These are phyloP conservation scores for Drosophila arawakana DNA, from an alignment of 1,140 invertebrate species.

Conservation along the genomic window DNA sequence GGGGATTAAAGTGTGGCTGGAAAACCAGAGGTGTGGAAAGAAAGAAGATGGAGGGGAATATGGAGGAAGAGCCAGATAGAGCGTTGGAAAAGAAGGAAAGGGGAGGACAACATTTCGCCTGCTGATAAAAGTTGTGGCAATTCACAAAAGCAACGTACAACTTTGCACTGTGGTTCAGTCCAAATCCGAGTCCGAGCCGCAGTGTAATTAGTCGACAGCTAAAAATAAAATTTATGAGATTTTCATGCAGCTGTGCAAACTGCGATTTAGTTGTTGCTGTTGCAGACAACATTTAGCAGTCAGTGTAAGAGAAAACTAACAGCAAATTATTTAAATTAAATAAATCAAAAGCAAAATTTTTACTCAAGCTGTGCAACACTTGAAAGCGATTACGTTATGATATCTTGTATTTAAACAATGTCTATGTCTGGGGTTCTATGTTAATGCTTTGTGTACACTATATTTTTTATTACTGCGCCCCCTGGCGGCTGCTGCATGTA, in stretches of 20 bases:
- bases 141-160: conserved; percentile 37
- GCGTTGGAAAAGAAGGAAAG: not conserved
- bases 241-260: conserved; percentile 50
- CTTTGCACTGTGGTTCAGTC: conserved; percentile 32
- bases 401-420: not conserved
- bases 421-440: conserved; percentile 3
- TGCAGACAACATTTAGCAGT: conserved; percentile 21
- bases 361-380: conserved; percentile 17
- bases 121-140: conserved; percentile 59
- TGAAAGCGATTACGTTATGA: conserved; percentile 8
- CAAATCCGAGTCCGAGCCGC: not conserved
- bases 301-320: conserved; percentile 20
- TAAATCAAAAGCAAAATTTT: not conserved
- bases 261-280: conserved; percentile 24
- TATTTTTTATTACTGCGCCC: conserved; percentile 41
- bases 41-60: not conserved
- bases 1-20: conserved; percentile 45
- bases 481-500: conserved; percentile 46
- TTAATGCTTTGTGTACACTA: conserved; percentile 25
- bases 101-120: not conserved
- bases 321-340: conserved; percentile 8
- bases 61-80: not conserved
- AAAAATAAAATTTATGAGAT: conserved; percentile 76
- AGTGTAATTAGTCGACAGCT: conserved; percentile 68
- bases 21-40: conserved; percentile 2